Conservation (phyloP, 2,797 vertebrate genomes). For the Heteromormyrus szaboi region DNA sequence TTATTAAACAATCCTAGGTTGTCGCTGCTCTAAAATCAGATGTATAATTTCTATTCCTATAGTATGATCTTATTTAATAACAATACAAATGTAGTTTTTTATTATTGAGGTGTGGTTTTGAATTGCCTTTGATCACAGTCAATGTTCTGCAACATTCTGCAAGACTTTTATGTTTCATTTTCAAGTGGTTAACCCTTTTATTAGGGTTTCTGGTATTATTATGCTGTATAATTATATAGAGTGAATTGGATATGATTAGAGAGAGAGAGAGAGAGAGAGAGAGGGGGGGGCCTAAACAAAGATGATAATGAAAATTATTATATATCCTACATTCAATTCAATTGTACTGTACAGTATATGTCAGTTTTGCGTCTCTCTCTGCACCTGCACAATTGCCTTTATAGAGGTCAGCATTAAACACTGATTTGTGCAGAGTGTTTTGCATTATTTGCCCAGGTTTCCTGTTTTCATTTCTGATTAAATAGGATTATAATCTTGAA, state of each 20-base stretch:
- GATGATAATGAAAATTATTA: no score
- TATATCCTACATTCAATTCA: no score
- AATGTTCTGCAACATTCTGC: background rate
- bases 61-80: background rate
- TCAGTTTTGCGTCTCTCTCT: no score
- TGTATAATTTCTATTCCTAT: background rate
- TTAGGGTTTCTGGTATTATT: background rate
- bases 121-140: background rate
- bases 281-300: no score
- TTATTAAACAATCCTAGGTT: background rate
- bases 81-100: background rate
- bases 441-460: background rate
- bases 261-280: no score
- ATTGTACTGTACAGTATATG: no score
- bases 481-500: background rate
- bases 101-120: background rate
- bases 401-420: background rate
- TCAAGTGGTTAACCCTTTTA: background rate
- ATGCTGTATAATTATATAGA: background rate
- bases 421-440: background rate
- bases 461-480: background rate
- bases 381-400: background rate
- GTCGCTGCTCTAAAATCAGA: background rate
- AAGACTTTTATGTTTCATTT: background rate
- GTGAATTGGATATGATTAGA: background rate